Conservation (phyloP, 2,797 vertebrate species). For the Lepilemur ruficaudatus region DNA sequence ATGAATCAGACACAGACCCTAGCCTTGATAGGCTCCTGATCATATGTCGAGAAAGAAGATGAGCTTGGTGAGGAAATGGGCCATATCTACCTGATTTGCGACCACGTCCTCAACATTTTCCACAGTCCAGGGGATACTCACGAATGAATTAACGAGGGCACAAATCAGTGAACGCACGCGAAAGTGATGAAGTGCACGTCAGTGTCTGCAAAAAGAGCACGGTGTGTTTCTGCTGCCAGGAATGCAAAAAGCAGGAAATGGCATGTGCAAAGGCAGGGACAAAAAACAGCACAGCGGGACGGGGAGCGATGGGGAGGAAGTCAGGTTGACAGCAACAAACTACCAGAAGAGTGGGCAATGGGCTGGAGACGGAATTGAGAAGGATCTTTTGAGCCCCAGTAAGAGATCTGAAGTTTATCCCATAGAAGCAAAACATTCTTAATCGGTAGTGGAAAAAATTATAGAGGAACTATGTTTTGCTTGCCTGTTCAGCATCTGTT, state of each 20-base stretch:
- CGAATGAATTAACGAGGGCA: background rate
- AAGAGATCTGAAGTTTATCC: background rate
- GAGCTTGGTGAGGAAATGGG: background rate
- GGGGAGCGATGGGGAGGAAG: too few relatives aligned
- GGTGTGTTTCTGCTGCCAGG: background rate
- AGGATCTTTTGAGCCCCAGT: background rate
- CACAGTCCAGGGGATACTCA: background rate
- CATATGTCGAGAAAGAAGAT: background rate
- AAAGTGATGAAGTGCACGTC: background rate
- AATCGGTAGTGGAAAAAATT: background rate
- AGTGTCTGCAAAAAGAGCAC: background rate
- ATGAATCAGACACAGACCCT: too few relatives aligned
- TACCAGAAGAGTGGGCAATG: rapidly evolving
- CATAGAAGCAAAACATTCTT: background rate
- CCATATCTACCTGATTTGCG: too few relatives aligned
- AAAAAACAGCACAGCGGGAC: rapidly evolving
- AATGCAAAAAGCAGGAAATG: too few relatives aligned
- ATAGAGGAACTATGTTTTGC: background rate
- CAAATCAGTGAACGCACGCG: rapidly evolving
- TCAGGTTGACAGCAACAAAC: rapidly evolving
- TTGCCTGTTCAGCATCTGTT: background rate
- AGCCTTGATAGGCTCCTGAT: rapidly evolving
- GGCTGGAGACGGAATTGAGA: background rate
- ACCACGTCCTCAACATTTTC: background rate
- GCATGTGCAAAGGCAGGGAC: too few relatives aligned